Percentiles rank a stretch among this genome's conserved stretches.
Evolutionary conservation across 2,113 vertebrate genomes (phyloP).

Genomic region (Petrocephalus microphthalmus): DNA sequence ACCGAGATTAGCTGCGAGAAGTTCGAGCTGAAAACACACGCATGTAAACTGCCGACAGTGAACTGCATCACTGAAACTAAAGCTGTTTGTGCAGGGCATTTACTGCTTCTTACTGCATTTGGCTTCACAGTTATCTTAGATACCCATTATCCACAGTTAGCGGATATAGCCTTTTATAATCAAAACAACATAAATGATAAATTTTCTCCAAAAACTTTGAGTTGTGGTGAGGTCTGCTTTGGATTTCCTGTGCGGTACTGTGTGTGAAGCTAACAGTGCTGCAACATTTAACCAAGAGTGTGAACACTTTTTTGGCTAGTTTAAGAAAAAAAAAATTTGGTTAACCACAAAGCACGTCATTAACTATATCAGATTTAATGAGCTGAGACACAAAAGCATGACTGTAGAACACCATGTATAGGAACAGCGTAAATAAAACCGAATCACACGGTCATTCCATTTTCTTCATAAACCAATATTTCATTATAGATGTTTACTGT

Average conservation of each 20-base stretch:
- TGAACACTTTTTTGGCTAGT: neutral
- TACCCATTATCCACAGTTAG: neutral
- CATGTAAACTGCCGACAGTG: slow-evolving; percentile 32
- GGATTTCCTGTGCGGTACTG: neutral
- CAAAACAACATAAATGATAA: neutral
- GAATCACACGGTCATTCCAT: neutral
- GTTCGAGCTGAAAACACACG: slow-evolving; percentile 42
- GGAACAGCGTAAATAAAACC: neutral
- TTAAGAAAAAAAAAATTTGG: neutral
- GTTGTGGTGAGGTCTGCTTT: neutral
- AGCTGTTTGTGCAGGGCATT: neutral
- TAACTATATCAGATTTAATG: neutral
- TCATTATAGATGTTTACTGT: neutral
- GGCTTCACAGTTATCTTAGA: neutral
- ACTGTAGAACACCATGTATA: neutral
- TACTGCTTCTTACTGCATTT: too few relatives aligned
- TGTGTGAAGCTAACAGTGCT: neutral
- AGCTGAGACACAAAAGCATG: neutral
- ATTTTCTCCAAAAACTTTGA: neutral
- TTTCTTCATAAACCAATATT: neutral
- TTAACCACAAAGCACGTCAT: neutral
- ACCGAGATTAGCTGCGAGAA: slow-evolving; percentile 36
- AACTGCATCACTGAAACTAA: slow-evolving; percentile 36
- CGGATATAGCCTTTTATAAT: neutral
- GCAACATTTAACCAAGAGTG: neutral